These are phyloP conservation scores for Scleropages formosus DNA, from an alignment of 2,797 vertebrate species.

Conservation along the genomic window DNA sequence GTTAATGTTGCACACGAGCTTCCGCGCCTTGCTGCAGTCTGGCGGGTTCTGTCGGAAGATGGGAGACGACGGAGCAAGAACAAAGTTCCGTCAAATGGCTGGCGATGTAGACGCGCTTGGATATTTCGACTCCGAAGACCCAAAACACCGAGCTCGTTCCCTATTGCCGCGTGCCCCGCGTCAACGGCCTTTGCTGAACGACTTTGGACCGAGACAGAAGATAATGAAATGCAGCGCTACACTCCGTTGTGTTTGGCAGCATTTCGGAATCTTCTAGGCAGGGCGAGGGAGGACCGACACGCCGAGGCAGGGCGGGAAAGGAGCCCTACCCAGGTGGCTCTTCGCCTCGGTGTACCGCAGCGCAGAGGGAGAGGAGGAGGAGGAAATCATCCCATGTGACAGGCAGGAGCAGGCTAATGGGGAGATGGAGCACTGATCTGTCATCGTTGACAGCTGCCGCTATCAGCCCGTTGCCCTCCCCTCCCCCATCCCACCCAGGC, in stretches of 20 bases:
- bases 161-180: background rate
- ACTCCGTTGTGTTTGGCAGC: background rate
- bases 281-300: background rate
- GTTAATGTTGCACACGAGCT: conserved; percentile 97
- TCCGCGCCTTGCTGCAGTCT: conserved; percentile 94
- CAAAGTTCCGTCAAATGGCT: conserved; percentile 10
- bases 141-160: too few relatives aligned
- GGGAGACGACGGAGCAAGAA: background rate
- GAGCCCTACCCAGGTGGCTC: background rate
- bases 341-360: background rate
- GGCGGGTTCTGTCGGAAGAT: conserved; percentile 78
- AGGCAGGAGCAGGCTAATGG: conserved; percentile 30
- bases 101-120: background rate
- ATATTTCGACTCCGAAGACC: background rate
- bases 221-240: conserved; percentile 9
- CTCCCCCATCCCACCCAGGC: too few relatives aligned
- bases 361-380: background rate
- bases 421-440: conserved; percentile 54
- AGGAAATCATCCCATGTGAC: conserved; percentile 15
- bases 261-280: background rate
- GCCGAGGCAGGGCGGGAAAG: background rate
- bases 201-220: conserved; percentile 2
- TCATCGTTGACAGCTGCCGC: conserved; percentile 71
- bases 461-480: conserved; percentile 59
- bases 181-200: background rate